A percentile compares a stretch with the other conserved stretches of the same genome.
Conservation (phyloP, 2,888 invertebrate genomes). For the Epinotia bilunana region DNA sequence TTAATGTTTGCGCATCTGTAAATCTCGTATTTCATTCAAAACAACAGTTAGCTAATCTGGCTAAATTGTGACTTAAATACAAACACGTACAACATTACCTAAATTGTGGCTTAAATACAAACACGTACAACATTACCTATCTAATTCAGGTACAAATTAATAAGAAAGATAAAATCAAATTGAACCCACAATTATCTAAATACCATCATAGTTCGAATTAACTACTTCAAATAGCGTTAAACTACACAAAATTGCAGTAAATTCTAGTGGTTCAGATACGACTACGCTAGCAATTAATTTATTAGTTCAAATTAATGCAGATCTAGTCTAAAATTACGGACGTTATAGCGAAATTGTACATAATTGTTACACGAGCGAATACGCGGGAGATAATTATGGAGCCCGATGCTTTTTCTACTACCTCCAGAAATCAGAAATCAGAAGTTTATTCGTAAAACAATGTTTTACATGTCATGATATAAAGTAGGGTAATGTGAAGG, state of each 20-base stretch:
- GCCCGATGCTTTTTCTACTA: no score
- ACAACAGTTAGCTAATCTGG: neutral
- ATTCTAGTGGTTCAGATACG: slow-evolving; percentile 26
- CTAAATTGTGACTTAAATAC: neutral
- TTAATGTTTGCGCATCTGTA: no score
- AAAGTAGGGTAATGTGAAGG: no score
- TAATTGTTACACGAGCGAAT: no score
- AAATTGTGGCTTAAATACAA: neutral
- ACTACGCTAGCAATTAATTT: slow-evolving; percentile 17
- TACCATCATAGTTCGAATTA: neutral
- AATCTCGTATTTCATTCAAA: neutral
- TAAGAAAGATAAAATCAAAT: slow-evolving; percentile 15
- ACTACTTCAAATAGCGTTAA: neutral
- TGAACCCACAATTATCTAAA: slow-evolving; percentile 22
- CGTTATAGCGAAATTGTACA: no score
- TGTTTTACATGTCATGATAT: no score
- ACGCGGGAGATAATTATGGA: no score
- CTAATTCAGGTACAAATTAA: neutral
- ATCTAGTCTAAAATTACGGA: neutral
- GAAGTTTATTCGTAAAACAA: no score
- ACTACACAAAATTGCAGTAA: slow-evolving; percentile 29
- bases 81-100: neutral
- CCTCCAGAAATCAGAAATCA: no score
- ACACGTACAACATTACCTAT: slow-evolving; percentile 2
- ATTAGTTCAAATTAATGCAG: neutral